A percentile compares a stretch with the other conserved stretches of the same genome.
These are phyloP conservation scores for Cololabis saira DNA, from an alignment of 2,113 vertebrate species.

Conservation along the genomic window DNA sequence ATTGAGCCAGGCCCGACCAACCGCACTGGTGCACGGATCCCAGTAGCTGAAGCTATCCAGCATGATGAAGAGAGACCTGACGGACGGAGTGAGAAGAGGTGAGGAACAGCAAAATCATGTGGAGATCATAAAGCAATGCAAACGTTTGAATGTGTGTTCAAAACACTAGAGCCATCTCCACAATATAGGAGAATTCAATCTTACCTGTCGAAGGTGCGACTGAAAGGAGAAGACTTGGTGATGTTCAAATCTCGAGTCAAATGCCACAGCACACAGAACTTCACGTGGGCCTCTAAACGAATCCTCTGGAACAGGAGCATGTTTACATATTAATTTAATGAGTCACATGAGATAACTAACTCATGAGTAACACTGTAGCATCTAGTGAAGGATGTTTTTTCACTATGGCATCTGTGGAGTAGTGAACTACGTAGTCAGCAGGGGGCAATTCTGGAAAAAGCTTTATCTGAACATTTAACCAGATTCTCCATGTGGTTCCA, in stretches of 20 bases:
- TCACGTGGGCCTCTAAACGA: conserved; percentile 93
- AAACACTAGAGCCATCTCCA: not conserved
- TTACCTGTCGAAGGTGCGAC: conserved; percentile 97
- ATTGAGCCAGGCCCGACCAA: conserved; percentile 96
- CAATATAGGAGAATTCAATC: conserved; percentile 35
- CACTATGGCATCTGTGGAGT: too few species aligned
- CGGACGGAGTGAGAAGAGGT: not conserved
- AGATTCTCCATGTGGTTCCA: too few species aligned
- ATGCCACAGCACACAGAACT: conserved; percentile 98
- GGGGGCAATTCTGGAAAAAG: too few species aligned
- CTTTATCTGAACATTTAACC: too few species aligned
- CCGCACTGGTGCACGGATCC: conserved; percentile 93
- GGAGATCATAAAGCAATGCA: not conserved
- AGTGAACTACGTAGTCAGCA: too few species aligned
- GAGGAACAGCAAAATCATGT: not conserved
- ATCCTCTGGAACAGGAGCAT: conserved; percentile 82
- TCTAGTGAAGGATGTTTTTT: too few species aligned
- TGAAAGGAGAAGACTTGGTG: conserved; percentile 95
- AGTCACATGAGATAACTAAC: too few species aligned
- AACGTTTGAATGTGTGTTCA: not conserved
- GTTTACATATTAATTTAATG: not conserved
- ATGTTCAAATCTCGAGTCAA: conserved; percentile 96
- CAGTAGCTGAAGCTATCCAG: conserved; percentile 95
- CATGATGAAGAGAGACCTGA: conserved; percentile 98
- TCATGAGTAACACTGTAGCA: too few species aligned